phyloP scores from a whole-genome alignment of 2,888 invertebrate species.

The Eupithecia subumbrata region DNA sequence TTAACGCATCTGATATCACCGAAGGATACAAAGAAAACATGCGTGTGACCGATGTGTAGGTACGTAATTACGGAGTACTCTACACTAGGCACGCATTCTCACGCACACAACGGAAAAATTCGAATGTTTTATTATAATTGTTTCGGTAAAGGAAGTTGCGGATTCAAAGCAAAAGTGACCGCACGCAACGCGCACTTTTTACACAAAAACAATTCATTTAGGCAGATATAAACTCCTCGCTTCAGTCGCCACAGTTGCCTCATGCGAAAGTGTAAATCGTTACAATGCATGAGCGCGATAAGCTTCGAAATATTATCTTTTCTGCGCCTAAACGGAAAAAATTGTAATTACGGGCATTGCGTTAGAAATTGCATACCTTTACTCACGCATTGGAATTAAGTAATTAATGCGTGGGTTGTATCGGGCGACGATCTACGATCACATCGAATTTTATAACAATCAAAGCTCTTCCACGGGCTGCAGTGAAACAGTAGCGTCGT shows the following conservation, averaged over 20 bases:
- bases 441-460: constrained; percentile 68
- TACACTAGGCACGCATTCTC: constrained; percentile 56
- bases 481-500: constrained; percentile 73
- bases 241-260: constrained; percentile 55
- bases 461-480: constrained; percentile 54
- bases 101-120: constrained; percentile 62
- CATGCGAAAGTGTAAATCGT: constrained; percentile 71
- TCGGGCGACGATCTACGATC: constrained; percentile 76
- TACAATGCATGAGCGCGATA: constrained; percentile 75
- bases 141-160: constrained; percentile 73
- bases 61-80: constrained; percentile 41
- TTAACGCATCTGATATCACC: constrained; percentile 57
- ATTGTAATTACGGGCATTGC: constrained; percentile 70
- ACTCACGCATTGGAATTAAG: constrained; percentile 80
- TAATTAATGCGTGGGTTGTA: constrained; percentile 76
- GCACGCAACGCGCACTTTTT: constrained; percentile 55
- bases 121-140: constrained; percentile 63
- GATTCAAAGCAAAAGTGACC: constrained; percentile 68
- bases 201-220: constrained; percentile 51
- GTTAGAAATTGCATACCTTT: constrained; percentile 77
- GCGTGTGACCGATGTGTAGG: constrained; percentile 57
- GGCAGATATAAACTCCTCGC: constrained; percentile 52
- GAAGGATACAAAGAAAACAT: constrained; percentile 60
- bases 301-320: constrained; percentile 75
- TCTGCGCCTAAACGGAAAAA: constrained; percentile 66